Evolutionary conservation across 2,888 invertebrate species (phyloP), one percentile per base, ranked within the genome.

Genomic region (Bombylius discolor): DNA sequence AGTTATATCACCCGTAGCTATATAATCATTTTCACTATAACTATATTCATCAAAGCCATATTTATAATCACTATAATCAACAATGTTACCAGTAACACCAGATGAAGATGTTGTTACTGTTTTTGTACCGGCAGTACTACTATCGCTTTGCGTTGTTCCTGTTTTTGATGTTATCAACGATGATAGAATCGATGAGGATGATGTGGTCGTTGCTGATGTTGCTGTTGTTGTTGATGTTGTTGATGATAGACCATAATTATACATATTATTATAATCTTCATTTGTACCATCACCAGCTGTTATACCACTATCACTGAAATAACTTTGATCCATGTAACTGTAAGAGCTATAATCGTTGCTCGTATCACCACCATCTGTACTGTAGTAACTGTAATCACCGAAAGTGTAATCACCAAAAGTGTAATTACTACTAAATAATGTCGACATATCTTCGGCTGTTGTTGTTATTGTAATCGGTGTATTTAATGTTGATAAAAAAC

Each of bases 11-110:
- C 63, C 62, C 34, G 65, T 62, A 13, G 62, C 63, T 49, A 65
- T 66, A 58, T 67, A 67, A 56, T 64, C 64, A 44, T 64, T 60
- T 51, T 69, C 69, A 58, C 60, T 64, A 55, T 65, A 67, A 48
- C 61, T 64, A 59, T 66, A 66, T 49, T 66, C 66, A 55, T 67
- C 64, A 53, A 61, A 65, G 5, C 61, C 63, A 33, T 63, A 65
- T 55, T 65, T 65, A 49, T 64, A 63, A 45, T 62, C 63, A 51
- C 63, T 63, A 60, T 65, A 64, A 52, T 64, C 65, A 45, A 64
- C 64, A 51, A 63, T 63, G 36, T 63, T 63, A 6, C 58, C 61
- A 23, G 58, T 56, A 33, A 52, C 39, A 9, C 58, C 58, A 53
- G 54, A 52, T 51, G 51, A 56, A 4, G 34, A 34, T 44, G 55